Base-by-base conservation (phyloP, 1,140 invertebrate genomes). In the Cyphomyrmex costatus region DNA sequence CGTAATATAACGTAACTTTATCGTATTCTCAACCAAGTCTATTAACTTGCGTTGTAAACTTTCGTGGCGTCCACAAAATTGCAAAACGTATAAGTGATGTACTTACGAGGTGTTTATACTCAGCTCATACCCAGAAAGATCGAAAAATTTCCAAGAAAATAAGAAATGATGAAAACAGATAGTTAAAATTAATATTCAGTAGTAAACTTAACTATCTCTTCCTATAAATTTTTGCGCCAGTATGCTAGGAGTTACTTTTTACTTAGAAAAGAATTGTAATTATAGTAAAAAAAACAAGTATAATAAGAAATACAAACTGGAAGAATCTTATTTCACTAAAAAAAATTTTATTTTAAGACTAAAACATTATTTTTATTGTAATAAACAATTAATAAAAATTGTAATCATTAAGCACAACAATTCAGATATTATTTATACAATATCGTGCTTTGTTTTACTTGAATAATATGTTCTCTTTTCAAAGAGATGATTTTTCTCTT, bases 201-300 rank as follows among this genome's bases (percentile, higher is more conserved):
- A 27, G 14, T 36, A 27, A 60, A 36, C 30, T 10, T 27, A 60
- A 76, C 60, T 60, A 42, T 60, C 19, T 36, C 3, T 21, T 24
- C 7, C 33, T 60, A 10, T 3, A 42, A 24, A 36, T 76, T 42
- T 76, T 60, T 76, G 24, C 14, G 36, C 7, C n/a, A 5, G 4
- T 19, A 1, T 8, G 21, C 10, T 33, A n/a, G 6, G n/a, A 68
- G 0, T 46, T 56, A 21, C 3, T 53, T 33, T 12, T 14, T 12
- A 3, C 3, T 14, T 24, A 6, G 36, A 12, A 58, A 36, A 73
- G 46, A 7, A n/a, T 53, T 14, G 7, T 8, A 76, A 42, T 76
- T 76, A 76, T 76, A 24, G n/a, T n/a, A n/a, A n/a, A 76, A 24
- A 4, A 36, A 76, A 16, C 8, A 42, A 60, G 36, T 76, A 12